Base-by-base conservation (phyloP, 2,797 vertebrate species). In the Menidia menidia region DNA sequence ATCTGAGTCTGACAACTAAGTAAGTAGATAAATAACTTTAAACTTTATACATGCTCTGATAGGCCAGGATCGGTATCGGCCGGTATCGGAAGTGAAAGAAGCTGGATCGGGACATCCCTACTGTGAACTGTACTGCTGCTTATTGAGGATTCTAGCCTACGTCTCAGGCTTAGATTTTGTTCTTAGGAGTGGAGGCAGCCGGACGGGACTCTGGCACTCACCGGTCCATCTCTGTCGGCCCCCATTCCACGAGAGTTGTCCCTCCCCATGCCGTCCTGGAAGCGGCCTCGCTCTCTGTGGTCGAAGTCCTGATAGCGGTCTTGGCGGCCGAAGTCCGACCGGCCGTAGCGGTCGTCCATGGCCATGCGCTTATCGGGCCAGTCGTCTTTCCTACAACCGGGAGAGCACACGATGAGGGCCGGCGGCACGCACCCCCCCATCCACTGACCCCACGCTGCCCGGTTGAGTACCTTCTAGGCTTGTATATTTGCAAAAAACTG, bases 301-400 rank as follows among this genome's bases (percentile, higher is more conserved):
- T 97, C 96, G 0, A 98, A 96, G 83, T 98, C 95, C 0, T 98
- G 96, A 88, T 96, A 98, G 35, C 96, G 95, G 0, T 98, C 96
- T 1, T 93, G 95, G 0, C 97, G 95, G 4, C 92, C 80, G 0
- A 97, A 96, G 62, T 98, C 96, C 0, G 96, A 94, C 0, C 94
- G 92, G 2, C 75, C 92, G 15, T 96, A 98, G 0, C 97, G 91
- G 14, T 97, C 96, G 0, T 98, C 97, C 84, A 96, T 60, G 0
- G 93, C 77, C 80, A 96, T 89, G 11, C 97, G 94, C 76, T 98
- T 99, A 12, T 97, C 96, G 0, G 91, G 87, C 97, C 97, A 99
- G 4, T 98, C 97, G 0, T 98, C 97, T 31, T 97, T 93, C 83
- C 97, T 97, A 56, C 8, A 50, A 55, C 3, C 32, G 55, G 4